Evolutionary conservation across 35 echinoderm and acorn worm species (phyloP).

Genomic region (Strongylocentrotus purpuratus): DNA sequence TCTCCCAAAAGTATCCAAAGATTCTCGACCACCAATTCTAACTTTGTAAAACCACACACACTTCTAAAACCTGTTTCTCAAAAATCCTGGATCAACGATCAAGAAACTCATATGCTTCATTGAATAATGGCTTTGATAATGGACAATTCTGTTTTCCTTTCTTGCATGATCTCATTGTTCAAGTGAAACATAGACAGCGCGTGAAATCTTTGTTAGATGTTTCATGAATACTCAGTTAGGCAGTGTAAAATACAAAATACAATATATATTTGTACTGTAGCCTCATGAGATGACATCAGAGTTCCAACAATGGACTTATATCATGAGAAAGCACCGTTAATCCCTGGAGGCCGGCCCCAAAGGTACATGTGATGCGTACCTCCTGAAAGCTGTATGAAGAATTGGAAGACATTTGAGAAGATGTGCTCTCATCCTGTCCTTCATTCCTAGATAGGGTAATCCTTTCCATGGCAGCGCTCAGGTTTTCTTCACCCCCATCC

Average conservation of each 20-base stretch:
- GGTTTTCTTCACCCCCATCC: constrained; percentile 36
- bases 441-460: neutral
- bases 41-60: too few relatives aligned
- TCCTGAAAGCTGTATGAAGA: neutral
- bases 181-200: neutral
- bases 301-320: constrained; percentile 18
- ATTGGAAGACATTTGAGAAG: constrained; percentile 46
- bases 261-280: neutral
- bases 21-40: too few relatives aligned
- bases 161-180: neutral
- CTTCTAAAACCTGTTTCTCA: neutral
- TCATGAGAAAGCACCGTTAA: constrained; percentile 27
- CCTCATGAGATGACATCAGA: neutral
- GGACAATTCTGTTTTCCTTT: neutral
- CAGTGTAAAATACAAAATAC: neutral
- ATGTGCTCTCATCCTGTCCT: constrained; percentile 13
- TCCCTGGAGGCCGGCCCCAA: neutral
- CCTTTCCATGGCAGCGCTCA: constrained; percentile 7
- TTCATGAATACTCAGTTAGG: neutral
- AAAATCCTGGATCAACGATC: neutral
- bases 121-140: neutral
- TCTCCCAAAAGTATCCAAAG: too few relatives aligned
- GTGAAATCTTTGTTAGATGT: neutral
- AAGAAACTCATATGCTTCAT: too few relatives aligned
- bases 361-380: constrained; percentile 17